Evolutionary conservation across 2,113 vertebrate species (phyloP).

Genomic region (Tonatia bakeri): DNA sequence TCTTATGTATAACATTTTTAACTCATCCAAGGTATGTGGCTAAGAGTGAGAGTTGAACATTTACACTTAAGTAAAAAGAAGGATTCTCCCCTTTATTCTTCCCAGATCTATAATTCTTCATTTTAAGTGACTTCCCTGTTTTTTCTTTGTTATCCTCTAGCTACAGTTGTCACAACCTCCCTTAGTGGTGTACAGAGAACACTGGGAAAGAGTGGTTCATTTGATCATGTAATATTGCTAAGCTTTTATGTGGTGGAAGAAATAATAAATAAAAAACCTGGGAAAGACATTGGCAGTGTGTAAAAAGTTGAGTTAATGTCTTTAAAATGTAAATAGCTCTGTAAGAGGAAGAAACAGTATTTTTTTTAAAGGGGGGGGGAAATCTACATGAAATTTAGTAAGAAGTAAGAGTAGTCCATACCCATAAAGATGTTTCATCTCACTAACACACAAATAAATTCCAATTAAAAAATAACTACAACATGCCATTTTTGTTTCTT

Average conservation of each 20-base stretch:
- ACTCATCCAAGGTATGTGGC: neutral
- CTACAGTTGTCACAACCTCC: neutral
- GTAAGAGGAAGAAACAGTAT: neutral
- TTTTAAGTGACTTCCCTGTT: neutral
- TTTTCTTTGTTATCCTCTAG: neutral
- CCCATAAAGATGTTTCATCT: neutral
- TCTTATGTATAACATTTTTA: neutral
- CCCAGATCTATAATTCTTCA: neutral
- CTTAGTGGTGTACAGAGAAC: neutral
- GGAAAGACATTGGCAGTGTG: neutral
- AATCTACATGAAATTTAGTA: neutral
- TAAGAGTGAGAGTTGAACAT: neutral
- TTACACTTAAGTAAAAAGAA: neutral
- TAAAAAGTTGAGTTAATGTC: neutral
- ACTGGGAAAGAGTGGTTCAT: neutral
- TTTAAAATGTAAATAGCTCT: neutral
- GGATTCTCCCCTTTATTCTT: conserved; percentile 12
- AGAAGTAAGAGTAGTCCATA: neutral
- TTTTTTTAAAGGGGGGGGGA: neutral
- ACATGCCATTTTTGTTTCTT: neutral
- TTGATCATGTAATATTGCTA: neutral
- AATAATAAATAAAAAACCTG: neutral
- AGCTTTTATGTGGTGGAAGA: neutral
- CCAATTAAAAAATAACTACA: conserved; percentile 12
- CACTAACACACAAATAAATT: conserved; percentile 19